These are phyloP conservation scores for Platycercus adscitus DNA, from an alignment of 2,113 vertebrate species.

Conservation along the genomic window DNA sequence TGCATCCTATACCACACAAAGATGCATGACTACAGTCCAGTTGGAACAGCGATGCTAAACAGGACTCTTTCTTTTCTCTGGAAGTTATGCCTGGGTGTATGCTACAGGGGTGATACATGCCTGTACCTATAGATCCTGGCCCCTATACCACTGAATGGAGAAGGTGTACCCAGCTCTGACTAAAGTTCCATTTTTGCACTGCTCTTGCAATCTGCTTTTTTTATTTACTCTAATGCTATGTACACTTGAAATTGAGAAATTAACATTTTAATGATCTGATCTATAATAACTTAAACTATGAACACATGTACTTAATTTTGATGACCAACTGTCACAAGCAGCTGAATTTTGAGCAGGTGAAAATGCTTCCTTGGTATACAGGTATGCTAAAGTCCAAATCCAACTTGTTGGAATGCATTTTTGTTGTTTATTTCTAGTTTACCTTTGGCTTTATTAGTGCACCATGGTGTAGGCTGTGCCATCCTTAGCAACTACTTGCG, in stretches of 20 bases:
- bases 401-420: not conserved
- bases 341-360: not conserved
- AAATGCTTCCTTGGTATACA: not conserved
- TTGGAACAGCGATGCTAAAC: not conserved
- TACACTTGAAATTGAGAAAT: not conserved
- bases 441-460: not conserved
- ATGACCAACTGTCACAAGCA: not conserved
- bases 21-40: too few species aligned
- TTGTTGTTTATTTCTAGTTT: not conserved
- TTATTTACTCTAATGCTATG: not conserved
- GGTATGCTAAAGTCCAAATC: not conserved
- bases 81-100: not conserved
- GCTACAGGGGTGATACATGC: not conserved
- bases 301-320: not conserved
- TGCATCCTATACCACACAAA: not conserved
- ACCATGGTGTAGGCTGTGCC: not conserved
- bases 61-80: not conserved
- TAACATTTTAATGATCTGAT: not conserved
- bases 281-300: not conserved
- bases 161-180: not conserved
- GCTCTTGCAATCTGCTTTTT: not conserved
- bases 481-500: not conserved
- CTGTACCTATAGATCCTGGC: not conserved
- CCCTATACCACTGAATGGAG: not conserved
- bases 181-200: not conserved